These are phyloP conservation scores for Holothuria glaberrima DNA, from an alignment of 35 echinoderm and acorn worm species.

Conservation along the genomic window DNA sequence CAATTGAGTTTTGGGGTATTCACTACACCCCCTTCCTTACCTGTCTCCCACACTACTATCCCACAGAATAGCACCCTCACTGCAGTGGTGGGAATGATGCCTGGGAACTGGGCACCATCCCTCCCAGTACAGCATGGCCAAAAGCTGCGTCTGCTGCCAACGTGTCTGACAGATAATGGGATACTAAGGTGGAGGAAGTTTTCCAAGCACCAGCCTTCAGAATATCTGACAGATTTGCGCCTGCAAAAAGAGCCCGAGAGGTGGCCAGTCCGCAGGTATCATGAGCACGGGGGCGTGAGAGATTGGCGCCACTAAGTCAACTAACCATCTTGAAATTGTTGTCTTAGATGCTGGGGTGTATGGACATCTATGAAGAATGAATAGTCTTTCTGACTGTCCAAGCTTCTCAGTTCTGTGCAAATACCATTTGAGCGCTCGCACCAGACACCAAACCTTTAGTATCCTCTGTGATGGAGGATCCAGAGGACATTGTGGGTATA, in stretches of 20 bases:
- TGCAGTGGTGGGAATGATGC: not conserved
- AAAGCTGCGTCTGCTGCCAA: not conserved
- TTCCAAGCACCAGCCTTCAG: slow-evolving; percentile 40
- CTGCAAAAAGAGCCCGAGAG: slow-evolving; percentile 47
- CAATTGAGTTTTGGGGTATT: slow-evolving; percentile 10
- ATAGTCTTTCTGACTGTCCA: not conserved
- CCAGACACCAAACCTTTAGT: slow-evolving; percentile 64
- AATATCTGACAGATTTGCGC: slow-evolving; percentile 29
- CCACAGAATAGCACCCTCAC: slow-evolving; percentile 1
- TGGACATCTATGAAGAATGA: slow-evolving; percentile 48
- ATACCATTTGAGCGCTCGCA: slow-evolving; percentile 54
- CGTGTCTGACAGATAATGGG: slow-evolving; percentile 49
- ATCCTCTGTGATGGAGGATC: slow-evolving; percentile 32
- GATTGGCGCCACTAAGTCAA: not conserved
- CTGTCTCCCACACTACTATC: slow-evolving; percentile 19
- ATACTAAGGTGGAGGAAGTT: slow-evolving; percentile 39
- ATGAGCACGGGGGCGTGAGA: not conserved
- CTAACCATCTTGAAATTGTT: slow-evolving; percentile 52
- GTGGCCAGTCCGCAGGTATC: slow-evolving; percentile 21
- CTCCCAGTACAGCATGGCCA: not conserved
- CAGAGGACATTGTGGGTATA: slow-evolving; percentile 25
- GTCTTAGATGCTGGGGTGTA: slow-evolving; percentile 22
- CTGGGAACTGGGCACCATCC: not conserved
- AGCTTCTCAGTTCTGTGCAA: slow-evolving; percentile 46
- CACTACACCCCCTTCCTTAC: slow-evolving; percentile 8